phyloP scores from a whole-genome alignment of 92 coral and sea anemone genomes.

The Parazoanthus darwini region DNA sequence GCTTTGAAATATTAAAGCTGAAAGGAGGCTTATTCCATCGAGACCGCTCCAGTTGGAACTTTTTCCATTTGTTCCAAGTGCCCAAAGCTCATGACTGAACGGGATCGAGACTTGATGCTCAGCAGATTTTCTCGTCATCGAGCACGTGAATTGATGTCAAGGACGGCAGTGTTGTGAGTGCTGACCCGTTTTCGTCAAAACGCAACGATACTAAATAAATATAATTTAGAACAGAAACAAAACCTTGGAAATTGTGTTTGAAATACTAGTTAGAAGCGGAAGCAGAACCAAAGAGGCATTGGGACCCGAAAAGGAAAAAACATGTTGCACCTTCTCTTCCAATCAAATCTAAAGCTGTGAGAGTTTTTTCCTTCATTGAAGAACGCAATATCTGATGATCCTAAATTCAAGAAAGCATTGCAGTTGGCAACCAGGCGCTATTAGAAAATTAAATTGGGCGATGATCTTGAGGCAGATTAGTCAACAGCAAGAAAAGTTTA shows the following conservation, averaged over 20 bases:
- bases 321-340: neutral
- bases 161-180: neutral
- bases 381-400: constrained; percentile 3
- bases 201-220: neutral
- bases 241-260: constrained; percentile 16
- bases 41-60: neutral
- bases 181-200: constrained; percentile 20
- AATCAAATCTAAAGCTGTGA: constrained; percentile 39
- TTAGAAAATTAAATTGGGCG: neutral
- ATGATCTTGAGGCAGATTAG: neutral
- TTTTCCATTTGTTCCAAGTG: constrained; percentile 6
- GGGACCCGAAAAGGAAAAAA: constrained; percentile 34
- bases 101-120: no score
- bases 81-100: neutral
- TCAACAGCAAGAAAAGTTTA: constrained; percentile 9
- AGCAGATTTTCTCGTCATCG: neutral
- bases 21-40: neutral
- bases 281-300: constrained; percentile 25
- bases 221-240: neutral
- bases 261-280: constrained; percentile 17
- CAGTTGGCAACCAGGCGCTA: constrained; percentile 5
- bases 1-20: neutral
- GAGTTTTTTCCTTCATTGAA: constrained; percentile 33
- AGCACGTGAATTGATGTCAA: neutral
- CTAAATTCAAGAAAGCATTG: constrained; percentile 13